A percentile compares a stretch with the other conserved stretches of the same genome.
Conservation (phyloP, 23 tunicate genomes). For the Styela clava region DNA sequence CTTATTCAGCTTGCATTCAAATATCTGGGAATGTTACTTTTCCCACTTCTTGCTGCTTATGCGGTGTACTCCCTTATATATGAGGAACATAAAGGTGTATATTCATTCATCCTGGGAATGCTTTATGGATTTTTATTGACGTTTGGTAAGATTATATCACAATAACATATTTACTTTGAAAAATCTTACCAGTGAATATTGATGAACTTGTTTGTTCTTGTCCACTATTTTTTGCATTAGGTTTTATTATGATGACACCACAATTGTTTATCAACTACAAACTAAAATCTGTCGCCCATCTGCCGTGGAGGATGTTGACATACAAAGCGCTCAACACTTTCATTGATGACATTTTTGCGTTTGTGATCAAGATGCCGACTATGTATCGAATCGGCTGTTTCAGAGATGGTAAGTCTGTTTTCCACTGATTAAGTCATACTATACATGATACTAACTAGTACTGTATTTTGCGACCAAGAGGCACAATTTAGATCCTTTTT, state of each 20-base stretch:
- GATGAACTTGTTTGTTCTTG: too few relatives aligned
- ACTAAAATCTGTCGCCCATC: constrained; percentile 94
- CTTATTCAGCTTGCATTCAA: constrained; percentile 77
- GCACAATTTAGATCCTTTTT: too few relatives aligned
- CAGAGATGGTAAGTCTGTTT: constrained; percentile 45
- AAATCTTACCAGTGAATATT: too few relatives aligned
- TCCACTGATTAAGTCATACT: too few relatives aligned
- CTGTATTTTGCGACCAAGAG: too few relatives aligned
- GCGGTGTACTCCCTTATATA: constrained; percentile 76
- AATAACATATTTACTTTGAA: too few relatives aligned
- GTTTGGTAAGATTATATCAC: constrained; percentile 39
- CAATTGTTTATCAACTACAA: constrained; percentile 97
- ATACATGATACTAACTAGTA: too few relatives aligned
- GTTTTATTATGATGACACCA: constrained; percentile 99
- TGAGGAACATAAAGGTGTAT: constrained; percentile 89
- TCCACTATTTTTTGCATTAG: not conserved
- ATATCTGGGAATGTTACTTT: constrained; percentile 72
- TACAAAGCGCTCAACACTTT: constrained; percentile 98
- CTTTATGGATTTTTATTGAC: constrained; percentile 89
- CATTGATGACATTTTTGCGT: constrained; percentile 97
- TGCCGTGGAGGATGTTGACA: constrained; percentile 99
- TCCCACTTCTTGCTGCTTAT: constrained; percentile 76
- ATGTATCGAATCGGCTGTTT: constrained; percentile 94
- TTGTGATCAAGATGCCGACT: constrained; percentile 96
- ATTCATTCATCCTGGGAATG: constrained; percentile 72